phyloP scores from a whole-genome alignment of 2,113 vertebrate genomes.

The Diadophis punctatus region DNA sequence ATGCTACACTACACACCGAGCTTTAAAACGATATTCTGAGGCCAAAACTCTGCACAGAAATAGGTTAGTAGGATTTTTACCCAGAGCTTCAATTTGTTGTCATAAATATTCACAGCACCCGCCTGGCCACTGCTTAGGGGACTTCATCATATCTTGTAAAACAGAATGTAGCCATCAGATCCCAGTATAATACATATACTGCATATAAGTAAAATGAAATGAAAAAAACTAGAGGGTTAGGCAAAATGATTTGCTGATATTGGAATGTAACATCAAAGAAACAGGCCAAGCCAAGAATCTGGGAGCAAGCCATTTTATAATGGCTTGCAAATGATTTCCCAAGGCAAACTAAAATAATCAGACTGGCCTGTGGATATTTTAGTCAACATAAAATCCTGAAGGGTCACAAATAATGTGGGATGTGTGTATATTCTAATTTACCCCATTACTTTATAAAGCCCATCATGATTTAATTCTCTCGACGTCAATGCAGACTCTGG shows the following conservation, averaged over 20 bases:
- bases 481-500: neutral
- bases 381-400: neutral
- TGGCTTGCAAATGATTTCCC: neutral
- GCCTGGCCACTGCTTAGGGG: neutral
- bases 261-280: neutral
- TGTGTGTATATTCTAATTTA: neutral
- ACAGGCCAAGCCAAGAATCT: neutral
- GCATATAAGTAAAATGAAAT: neutral
- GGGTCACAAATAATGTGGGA: neutral
- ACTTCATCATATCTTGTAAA: neutral
- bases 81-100: slow-evolving; percentile 39
- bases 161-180: neutral
- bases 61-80: slow-evolving; percentile 43
- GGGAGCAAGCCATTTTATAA: neutral
- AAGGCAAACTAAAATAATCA: neutral
- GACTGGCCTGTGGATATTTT: neutral
- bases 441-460: neutral
- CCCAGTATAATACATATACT: neutral
- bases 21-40: slow-evolving; percentile 31
- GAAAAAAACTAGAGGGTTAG: neutral
- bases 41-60: slow-evolving; percentile 7
- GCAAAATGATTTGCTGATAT: neutral
- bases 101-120: slow-evolving; percentile 4
- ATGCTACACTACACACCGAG: slow-evolving; percentile 39
- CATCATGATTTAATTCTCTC: neutral